Evolutionary conservation across 2,797 vertebrate genomes (phyloP).

Genomic region (Alcedo atthis): DNA sequence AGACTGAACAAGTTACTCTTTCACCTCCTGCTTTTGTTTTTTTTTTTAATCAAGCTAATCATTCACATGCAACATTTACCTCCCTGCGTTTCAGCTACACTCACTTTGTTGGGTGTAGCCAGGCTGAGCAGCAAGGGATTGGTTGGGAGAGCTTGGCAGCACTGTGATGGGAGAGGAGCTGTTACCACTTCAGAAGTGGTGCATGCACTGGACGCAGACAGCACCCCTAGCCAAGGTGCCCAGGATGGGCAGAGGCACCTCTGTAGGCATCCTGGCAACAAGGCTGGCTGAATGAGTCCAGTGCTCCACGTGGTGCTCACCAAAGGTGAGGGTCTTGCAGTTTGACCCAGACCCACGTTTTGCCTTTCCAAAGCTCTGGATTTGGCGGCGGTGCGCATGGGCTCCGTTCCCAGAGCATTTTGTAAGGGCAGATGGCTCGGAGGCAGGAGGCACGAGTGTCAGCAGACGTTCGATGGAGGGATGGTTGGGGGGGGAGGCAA

Average conservation of each 20-base stretch:
- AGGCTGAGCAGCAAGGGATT: background rate
- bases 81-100: fast-evolving
- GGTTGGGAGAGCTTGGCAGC: background rate
- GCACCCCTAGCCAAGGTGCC: background rate
- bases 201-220: fast-evolving
- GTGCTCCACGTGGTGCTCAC: too few relatives aligned
- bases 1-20: background rate
- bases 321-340: background rate
- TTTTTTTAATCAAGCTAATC: background rate
- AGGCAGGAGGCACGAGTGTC: constrained; percentile 43
- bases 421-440: constrained; percentile 60
- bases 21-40: background rate
- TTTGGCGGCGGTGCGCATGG: background rate
- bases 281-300: background rate
- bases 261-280: background rate
- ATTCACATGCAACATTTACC: background rate
- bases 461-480: background rate
- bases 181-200: fast-evolving
- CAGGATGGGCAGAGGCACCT: background rate
- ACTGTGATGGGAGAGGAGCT: background rate
- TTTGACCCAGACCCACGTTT: background rate
- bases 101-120: fast-evolving
- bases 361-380: background rate
- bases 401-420: constrained; percentile 41
- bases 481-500: background rate